phyloP scores from a whole-genome alignment of 2,888 invertebrate species.

The Drosophila prostipennis region DNA sequence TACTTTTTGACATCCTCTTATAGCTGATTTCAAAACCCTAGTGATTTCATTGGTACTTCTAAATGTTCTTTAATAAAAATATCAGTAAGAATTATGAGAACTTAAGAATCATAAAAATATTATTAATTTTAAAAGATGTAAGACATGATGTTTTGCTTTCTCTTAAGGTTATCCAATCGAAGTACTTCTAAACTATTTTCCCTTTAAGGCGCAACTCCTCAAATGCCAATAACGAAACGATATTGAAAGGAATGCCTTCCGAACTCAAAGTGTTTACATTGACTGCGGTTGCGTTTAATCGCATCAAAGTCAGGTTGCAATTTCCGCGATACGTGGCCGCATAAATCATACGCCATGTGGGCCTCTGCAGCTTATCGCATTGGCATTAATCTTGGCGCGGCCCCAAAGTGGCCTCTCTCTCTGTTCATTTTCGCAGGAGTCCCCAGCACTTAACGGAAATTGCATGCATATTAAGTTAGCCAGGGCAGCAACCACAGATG shows the following conservation, averaged over 20 bases:
- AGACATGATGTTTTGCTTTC: background rate
- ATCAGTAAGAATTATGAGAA: too few relatives aligned
- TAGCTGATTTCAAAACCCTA: too few relatives aligned
- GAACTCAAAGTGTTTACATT: slow-evolving; percentile 20
- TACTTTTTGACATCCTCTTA: too few relatives aligned
- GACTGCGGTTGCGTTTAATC: slow-evolving; percentile 51
- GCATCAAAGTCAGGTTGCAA: slow-evolving; percentile 68
- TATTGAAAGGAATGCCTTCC: background rate
- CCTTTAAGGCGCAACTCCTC: background rate
- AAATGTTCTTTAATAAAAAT: too few relatives aligned
- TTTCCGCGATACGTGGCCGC: slow-evolving; percentile 64
- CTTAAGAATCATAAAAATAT: too few relatives aligned
- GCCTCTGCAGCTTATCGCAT: slow-evolving; percentile 64
- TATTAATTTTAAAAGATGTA: background rate
- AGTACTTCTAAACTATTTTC: background rate
- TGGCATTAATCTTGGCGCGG: slow-evolving; percentile 74
- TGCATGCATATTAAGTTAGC: slow-evolving; percentile 76
- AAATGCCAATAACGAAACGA: background rate
- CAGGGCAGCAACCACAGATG: slow-evolving; percentile 31
- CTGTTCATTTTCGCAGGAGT: slow-evolving; percentile 31
- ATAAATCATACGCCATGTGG: slow-evolving; percentile 52
- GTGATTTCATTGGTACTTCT: too few relatives aligned
- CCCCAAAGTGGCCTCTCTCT: slow-evolving; percentile 48
- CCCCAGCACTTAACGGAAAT: slow-evolving; percentile 71
- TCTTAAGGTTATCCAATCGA: background rate